Conservation (phyloP, 2,113 vertebrate genomes). For the Ciconia maguari region DNA sequence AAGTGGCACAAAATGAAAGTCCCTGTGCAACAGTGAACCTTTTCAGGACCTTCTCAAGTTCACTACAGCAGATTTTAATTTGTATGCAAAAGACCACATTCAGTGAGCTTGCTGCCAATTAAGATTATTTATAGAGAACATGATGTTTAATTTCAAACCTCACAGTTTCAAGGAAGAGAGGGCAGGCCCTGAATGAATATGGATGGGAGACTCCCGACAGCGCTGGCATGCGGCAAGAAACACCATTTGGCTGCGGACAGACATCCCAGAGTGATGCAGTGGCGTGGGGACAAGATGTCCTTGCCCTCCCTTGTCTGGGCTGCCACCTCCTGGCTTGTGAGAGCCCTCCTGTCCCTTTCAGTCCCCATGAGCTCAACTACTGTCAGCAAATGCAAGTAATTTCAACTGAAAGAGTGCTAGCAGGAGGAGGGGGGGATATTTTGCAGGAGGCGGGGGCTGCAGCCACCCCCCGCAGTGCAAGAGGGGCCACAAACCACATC, state of each 20-base stretch:
- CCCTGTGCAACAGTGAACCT: not conserved
- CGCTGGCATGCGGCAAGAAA: not conserved
- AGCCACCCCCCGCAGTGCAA: not conserved
- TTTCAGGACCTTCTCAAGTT: not conserved
- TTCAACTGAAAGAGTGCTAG: not conserved
- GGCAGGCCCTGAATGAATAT: not conserved
- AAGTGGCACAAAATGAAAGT: not conserved
- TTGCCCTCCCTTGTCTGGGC: not conserved
- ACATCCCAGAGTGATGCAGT: not conserved
- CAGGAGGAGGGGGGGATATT: not conserved
- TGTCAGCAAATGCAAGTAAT: not conserved
- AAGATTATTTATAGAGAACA: conserved; percentile 15
- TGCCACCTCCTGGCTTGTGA: conserved; percentile 2
- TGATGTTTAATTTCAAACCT: not conserved
- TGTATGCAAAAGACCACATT: not conserved
- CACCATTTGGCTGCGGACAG: not conserved
- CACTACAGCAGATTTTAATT: not conserved
- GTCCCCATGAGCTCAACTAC: not conserved
- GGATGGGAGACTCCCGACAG: not conserved
- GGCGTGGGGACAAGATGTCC: not conserved
- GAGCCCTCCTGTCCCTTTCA: not conserved
- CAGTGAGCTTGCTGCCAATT: not conserved
- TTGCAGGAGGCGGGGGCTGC: not conserved
- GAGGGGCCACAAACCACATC: too few relatives aligned
- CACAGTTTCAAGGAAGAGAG: not conserved